A percentile compares a stretch with the other conserved stretches of the same genome.
These are phyloP conservation scores for Tiaroga cobitis DNA, from an alignment of 2,797 vertebrate genomes.

Conservation along the genomic window DNA sequence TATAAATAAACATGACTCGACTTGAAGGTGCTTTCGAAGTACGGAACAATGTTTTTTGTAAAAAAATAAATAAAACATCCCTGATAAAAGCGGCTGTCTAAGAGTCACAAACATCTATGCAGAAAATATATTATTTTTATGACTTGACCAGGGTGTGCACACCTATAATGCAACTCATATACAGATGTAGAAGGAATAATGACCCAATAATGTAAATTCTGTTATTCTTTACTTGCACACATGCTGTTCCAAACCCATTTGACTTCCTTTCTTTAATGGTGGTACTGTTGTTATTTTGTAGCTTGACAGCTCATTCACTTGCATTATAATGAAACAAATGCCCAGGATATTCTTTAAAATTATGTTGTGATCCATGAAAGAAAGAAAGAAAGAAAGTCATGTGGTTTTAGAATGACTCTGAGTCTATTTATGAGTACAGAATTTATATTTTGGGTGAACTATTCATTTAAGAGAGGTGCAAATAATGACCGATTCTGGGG, in stretches of 20 bases:
- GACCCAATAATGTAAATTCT: neutral
- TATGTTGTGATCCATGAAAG: neutral
- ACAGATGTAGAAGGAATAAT: conserved; percentile 14
- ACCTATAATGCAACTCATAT: neutral
- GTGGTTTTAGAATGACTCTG: neutral
- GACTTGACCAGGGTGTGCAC: conserved; percentile 11
- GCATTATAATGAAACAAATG: neutral
- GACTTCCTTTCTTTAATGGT: neutral
- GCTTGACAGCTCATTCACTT: conserved; percentile 1
- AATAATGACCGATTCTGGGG: conserved; percentile 2
- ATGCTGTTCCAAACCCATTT: neutral
- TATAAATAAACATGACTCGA: neutral
- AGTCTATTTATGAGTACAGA: neutral
- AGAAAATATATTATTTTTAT: neutral
- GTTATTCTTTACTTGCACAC: neutral
- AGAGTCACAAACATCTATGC: conserved; percentile 5
- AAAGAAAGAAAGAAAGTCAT: neutral
- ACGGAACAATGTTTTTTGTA: neutral
- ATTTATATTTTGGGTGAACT: neutral
- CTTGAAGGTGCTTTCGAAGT: neutral
- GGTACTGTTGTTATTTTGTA: conserved; percentile 6
- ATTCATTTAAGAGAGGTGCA: neutral
- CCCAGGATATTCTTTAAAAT: conserved; percentile 6
- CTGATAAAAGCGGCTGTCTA: neutral
- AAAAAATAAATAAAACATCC: neutral